phyloP scores from a whole-genome alignment of 2,888 invertebrate genomes.

The Lasioglossum marginatum region DNA sequence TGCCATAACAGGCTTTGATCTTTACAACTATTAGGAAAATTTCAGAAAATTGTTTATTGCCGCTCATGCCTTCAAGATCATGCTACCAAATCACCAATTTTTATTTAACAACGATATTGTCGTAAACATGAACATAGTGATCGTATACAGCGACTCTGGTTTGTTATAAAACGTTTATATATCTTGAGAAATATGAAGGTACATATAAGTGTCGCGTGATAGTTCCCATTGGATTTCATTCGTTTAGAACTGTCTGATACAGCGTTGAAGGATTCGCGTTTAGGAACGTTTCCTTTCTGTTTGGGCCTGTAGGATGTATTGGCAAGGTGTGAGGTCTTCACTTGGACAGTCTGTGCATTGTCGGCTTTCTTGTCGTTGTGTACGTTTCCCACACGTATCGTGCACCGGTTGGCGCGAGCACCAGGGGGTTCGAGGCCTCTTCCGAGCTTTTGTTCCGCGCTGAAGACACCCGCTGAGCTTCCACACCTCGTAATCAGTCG shows the following conservation, averaged over 20 bases:
- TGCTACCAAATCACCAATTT: too few relatives aligned
- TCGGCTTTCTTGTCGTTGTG: neutral
- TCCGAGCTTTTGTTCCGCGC: slow-evolving; percentile 20
- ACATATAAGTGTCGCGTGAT: neutral
- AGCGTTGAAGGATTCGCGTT: neutral
- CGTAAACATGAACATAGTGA: too few relatives aligned
- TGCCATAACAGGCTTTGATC: too few relatives aligned
- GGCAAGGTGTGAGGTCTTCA: neutral
- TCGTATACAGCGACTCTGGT: too few relatives aligned
- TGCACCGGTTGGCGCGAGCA: slow-evolving; percentile 31
- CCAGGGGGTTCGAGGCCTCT: slow-evolving; percentile 23
- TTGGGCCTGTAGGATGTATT: neutral
- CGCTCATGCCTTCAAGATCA: too few relatives aligned
- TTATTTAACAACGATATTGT: too few relatives aligned
- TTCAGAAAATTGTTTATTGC: too few relatives aligned
- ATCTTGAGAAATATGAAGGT: neutral
- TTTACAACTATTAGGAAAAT: too few relatives aligned
- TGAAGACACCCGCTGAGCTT: slow-evolving; percentile 16
- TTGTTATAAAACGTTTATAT: too few relatives aligned
- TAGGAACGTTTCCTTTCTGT: neutral
- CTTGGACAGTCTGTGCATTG: neutral
- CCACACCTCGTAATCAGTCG: slow-evolving; percentile 23
- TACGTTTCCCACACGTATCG: slow-evolving; percentile 27
- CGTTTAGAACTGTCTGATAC: too few relatives aligned
- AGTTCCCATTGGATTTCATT: neutral